A percentile compares a stretch with the other conserved stretches of the same genome.
These are phyloP conservation scores for Alcedo atthis DNA, from an alignment of 2,797 vertebrate species.

Conservation along the genomic window DNA sequence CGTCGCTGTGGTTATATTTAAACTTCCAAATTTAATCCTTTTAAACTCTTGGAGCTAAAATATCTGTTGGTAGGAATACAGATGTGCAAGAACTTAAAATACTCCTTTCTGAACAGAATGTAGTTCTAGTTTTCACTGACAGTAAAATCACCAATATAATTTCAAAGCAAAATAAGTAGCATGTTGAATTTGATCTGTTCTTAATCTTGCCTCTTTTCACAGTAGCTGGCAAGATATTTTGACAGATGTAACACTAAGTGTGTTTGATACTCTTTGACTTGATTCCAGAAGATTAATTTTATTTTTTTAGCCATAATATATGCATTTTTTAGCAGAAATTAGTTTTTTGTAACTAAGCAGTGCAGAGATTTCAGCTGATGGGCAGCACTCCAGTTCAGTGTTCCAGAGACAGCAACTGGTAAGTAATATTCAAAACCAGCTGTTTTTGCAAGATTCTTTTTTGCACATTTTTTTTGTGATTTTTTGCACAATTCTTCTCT, in stretches of 20 bases:
- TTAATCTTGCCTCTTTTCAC: neutral
- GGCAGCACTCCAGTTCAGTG: constrained; percentile 11
- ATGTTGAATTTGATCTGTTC: constrained; percentile 14
- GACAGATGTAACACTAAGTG: neutral
- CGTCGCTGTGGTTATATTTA: neutral
- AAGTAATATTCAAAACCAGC: neutral
- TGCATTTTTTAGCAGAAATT: neutral
- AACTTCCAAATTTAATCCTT: neutral
- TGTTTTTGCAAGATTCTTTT: neutral
- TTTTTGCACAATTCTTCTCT: neutral
- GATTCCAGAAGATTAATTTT: constrained; percentile 31
- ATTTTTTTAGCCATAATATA: neutral
- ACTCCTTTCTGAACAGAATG: neutral
- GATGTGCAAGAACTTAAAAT: neutral
- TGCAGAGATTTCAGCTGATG: constrained; percentile 51
- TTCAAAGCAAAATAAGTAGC: constrained; percentile 24
- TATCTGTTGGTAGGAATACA: neutral
- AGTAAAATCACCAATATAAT: neutral
- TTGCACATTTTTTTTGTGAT: too few relatives aligned
- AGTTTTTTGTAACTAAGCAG: constrained; percentile 27
- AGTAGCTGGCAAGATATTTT: constrained; percentile 42
- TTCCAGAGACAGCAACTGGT: constrained; percentile 14
- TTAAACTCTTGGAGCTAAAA: neutral
- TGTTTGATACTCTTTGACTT: constrained; percentile 40
- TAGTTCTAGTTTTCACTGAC: neutral